Evolutionary conservation across 2,888 invertebrate species (phyloP).

Genomic region (Crossocerus cetratus): DNA sequence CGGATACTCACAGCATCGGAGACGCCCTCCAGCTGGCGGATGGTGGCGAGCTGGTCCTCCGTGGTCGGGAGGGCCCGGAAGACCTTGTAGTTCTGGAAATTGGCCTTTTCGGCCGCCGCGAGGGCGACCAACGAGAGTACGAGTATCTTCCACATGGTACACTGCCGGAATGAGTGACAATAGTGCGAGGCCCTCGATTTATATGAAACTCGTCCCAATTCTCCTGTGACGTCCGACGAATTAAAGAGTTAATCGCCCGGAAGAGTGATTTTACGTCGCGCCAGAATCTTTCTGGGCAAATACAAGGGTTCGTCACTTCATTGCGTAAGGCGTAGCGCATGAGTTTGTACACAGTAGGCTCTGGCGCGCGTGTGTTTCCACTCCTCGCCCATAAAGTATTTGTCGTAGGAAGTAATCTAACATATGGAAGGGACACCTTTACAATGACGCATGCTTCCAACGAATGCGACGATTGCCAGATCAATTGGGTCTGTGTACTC

Average conservation of each 20-base stretch:
- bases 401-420: no score
- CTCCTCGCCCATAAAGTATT: no score
- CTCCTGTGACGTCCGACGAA: background rate
- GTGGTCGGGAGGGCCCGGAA: slow-evolving; percentile 79
- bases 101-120: slow-evolving; percentile 60
- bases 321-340: background rate
- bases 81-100: slow-evolving; percentile 81
- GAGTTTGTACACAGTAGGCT: no score
- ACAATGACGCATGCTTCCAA: no score
- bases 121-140: slow-evolving; percentile 54
- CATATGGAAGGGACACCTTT: no score
- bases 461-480: no score
- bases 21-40: slow-evolving; percentile 75
- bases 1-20: slow-evolving; percentile 62
- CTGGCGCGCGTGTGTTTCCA: no score
- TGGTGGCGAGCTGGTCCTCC: slow-evolving; percentile 74
- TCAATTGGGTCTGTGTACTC: no score
- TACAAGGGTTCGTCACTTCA: background rate
- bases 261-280: background rate
- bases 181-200: background rate
- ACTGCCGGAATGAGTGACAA: slow-evolving; percentile 14
- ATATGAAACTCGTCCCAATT: background rate
- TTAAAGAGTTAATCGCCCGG: background rate
- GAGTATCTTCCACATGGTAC: slow-evolving; percentile 58
- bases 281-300: background rate